Evolutionary conservation across 2,888 invertebrate genomes (phyloP), one percentile per base, ranked within the genome.

Genomic region (Pyrochroa serraticornis): DNA sequence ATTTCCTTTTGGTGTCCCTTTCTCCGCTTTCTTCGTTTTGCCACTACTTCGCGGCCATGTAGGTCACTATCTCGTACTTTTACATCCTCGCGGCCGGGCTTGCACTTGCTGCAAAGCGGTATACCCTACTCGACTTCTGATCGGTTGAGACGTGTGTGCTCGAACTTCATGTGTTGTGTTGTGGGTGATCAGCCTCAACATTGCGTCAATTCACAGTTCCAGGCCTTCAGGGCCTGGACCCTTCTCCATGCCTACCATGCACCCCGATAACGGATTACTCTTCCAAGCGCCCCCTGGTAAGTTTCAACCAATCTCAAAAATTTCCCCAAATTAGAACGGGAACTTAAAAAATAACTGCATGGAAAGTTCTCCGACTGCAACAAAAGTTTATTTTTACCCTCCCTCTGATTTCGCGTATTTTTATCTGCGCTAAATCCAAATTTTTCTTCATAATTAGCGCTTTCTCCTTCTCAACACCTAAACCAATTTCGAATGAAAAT

Each of bases 51-150:
- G 75, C 77, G 73, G 71, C 72, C 77, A 78, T 78, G 71, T 79
- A 76, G 78, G 78, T 79, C 78, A 79, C 78, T 79, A 79, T 78
- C 77, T 78, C 78, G 75, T 73, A 77, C 78, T 78, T 78, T 78
- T 78, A 77, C 77, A 77, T 77, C 75, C 75, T 73, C 72, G 69
- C 67, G 68, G 65, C 67, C 67, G 42, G 66, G 72, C 73, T 71
- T 74, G 74, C 74, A 75, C 74, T 75, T 75, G 72, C 73, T 73
- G 71, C 69, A 67, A 58, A 62, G 58, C 62, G 58, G 51, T 60
- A 48, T 60, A 66, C 58, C 62, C 57, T 63, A 64, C 58, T 64
- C 60, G 62, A 67, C 69, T 66, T 58, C 60, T 61, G 62, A 63
- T 68, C 63, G 63, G 67, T 64, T 58, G 67, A 68, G 70, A 70